Evolutionary conservation across 2,797 vertebrate genomes (phyloP).

Genomic region (Micropoecilia bifurca): DNA sequence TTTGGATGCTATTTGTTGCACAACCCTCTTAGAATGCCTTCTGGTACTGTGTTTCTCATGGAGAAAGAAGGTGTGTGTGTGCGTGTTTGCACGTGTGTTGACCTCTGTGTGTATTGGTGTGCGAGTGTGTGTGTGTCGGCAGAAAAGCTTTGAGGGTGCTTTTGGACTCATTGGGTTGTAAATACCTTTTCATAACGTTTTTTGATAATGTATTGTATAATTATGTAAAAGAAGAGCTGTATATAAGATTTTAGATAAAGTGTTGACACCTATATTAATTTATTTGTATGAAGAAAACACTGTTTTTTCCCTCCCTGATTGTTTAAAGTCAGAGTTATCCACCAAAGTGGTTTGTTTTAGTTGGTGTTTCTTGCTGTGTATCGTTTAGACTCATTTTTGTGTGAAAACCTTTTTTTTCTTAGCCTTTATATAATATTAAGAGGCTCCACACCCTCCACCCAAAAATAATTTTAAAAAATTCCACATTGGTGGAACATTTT

Average conservation of each 20-base stretch:
- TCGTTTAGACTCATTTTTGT: constrained; percentile 45
- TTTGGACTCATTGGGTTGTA: constrained; percentile 83
- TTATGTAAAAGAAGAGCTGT: constrained; percentile 82
- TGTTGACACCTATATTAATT: constrained; percentile 79
- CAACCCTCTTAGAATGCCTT: constrained; percentile 83
- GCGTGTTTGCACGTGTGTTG: constrained; percentile 20
- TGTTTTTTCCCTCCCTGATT: constrained; percentile 68
- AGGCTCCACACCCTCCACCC: constrained; percentile 9
- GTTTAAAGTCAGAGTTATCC: constrained; percentile 68
- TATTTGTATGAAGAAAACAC: constrained; percentile 81
- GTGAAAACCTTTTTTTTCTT: constrained; percentile 46
- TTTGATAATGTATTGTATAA: constrained; percentile 84
- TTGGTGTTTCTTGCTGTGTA: constrained; percentile 75
- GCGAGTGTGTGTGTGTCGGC: constrained; percentile 32
- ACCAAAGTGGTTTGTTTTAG: constrained; percentile 80
- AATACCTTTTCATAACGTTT: constrained; percentile 86
- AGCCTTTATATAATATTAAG: constrained; percentile 33
- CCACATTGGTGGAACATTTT: constrained; percentile 37
- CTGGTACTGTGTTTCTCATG: constrained; percentile 73
- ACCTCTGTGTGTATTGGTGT: constrained; percentile 27
- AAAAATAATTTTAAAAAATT: not conserved
- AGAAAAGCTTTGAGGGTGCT: constrained; percentile 66
- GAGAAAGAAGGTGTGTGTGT: constrained; percentile 38
- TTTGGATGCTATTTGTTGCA: constrained; percentile 82
- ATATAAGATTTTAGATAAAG: constrained; percentile 87